Evolutionary conservation across 2,113 vertebrate species (phyloP), one percentile per base, ranked within the genome.

Genomic region (Chloropsis cyanopogon): DNA sequence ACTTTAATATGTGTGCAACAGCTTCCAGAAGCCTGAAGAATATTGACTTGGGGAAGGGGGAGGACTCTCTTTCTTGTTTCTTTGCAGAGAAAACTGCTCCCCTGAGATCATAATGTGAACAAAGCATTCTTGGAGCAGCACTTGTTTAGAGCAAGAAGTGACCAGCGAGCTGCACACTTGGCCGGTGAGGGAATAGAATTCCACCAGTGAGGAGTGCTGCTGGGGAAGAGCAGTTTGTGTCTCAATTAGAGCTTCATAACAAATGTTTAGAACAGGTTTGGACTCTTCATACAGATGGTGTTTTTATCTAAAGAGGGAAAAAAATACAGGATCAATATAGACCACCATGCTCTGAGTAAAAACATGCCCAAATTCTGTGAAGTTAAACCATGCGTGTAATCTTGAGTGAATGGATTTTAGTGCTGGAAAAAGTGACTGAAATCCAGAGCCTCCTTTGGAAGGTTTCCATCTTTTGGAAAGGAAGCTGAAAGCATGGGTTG

Each of bases 1-100:
- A 18, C 52, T 96, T 92, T 61, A 65, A 87, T 70, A 92, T 80
- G 39, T 52, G 56, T 44, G 50, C 71, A 80, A 39, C 46, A 73
- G 72, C 63, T 81, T 94, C 68, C 47, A 93, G 86, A 69, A 96
- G 68, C 20, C 39, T 85, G 78, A 31, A 64, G 54, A 68, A 75
- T 63, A 75, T 64, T 91, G 84, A 71, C 69, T 79, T 4, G 2
- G 24, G 25, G 28, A 59, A 75, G 49, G 12, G 53, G 42, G 50
- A 44, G 68, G 65, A 31, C 14, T 26, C 25, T 69, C 92, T 92
- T 82, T 46, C 71, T 69, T 88, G 15, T 53, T 90, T 23, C 39
- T 71, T 39, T 77, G 71, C 25, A 26, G 73, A 64, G 52, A 60
- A 86, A 89, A 87, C 53, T 61, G 53, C 49, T 90, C 31, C 49